A percentile compares a stretch with the other conserved stretches of the same genome.
Evolutionary conservation across 2,797 vertebrate species (phyloP).

Genomic region (Halcyon chelicuti): DNA sequence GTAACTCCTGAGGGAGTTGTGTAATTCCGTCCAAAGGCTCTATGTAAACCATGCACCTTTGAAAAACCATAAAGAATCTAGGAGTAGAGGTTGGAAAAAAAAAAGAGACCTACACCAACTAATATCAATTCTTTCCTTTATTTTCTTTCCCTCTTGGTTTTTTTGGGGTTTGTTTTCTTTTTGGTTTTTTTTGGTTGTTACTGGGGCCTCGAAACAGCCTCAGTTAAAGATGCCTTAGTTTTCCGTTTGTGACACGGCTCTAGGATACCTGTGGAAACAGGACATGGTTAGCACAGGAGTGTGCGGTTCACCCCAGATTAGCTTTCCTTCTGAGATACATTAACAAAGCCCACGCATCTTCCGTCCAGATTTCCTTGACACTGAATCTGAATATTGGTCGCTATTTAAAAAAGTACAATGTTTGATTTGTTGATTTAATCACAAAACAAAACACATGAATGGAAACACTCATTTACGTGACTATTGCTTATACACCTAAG

Average conservation of each 20-base stretch:
- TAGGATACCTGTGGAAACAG: constrained; percentile 8
- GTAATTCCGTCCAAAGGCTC: neutral
- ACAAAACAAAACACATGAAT: constrained; percentile 85
- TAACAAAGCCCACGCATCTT: neutral
- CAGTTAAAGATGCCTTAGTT: constrained; percentile 14
- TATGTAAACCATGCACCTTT: accelerated
- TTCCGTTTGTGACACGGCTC: neutral
- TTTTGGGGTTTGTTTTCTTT: constrained; percentile 33
- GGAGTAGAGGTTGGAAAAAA: neutral
- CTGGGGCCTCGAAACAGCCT: neutral
- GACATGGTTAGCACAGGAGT: neutral
- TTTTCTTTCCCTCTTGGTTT: constrained; percentile 14
- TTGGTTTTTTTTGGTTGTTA: neutral
- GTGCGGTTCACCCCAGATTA: neutral
- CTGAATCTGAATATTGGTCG: constrained; percentile 82
- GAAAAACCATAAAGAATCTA: neutral
- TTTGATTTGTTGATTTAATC: constrained; percentile 77
- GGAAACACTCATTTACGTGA: constrained; percentile 81
- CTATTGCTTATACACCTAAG: constrained; percentile 79
- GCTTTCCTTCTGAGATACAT: neutral
- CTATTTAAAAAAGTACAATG: constrained; percentile 87
- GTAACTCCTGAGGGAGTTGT: neutral
- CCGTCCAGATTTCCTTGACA: constrained; percentile 71
- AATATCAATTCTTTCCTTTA: constrained; percentile 55
- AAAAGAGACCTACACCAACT: neutral